These are phyloP conservation scores for Eriosoma lanigerum DNA, from an alignment of 1,140 invertebrate genomes.

Conservation along the genomic window DNA sequence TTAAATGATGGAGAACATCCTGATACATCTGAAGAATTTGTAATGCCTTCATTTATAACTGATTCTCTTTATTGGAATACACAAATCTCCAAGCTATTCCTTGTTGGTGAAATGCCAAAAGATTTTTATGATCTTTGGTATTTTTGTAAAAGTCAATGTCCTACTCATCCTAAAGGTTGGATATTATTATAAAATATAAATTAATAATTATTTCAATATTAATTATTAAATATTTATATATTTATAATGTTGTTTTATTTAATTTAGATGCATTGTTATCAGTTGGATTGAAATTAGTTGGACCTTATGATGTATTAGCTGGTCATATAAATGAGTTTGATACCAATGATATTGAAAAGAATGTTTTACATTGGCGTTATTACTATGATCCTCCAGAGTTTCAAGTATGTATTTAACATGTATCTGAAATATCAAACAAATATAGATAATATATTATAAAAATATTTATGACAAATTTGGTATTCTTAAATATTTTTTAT, in stretches of 20 bases:
- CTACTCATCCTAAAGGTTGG: constrained; percentile 63
- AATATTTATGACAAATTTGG: too few relatives aligned
- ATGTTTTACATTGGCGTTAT: constrained; percentile 76
- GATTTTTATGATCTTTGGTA: constrained; percentile 87
- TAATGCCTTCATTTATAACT: not conserved
- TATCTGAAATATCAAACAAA: too few relatives aligned
- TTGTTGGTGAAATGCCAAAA: constrained; percentile 81
- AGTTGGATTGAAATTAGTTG: constrained; percentile 74
- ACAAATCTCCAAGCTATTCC: constrained; percentile 35
- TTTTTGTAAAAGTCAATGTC: constrained; percentile 71
- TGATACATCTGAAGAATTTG: not conserved
- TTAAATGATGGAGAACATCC: constrained; percentile 32
- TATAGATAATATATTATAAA: too few relatives aligned
- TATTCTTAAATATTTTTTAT: too few relatives aligned
- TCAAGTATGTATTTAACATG: constrained; percentile 70
- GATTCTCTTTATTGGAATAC: constrained; percentile 16
- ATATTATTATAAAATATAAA: constrained; percentile 27
- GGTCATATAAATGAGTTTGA: constrained; percentile 64
- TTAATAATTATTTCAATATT: too few relatives aligned
- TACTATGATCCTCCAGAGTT: constrained; percentile 94
- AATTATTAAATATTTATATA: not conserved
- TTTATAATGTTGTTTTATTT: constrained; percentile 50
- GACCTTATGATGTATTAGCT: constrained; percentile 81
- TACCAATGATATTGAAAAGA: constrained; percentile 43
- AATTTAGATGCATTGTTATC: constrained; percentile 66